Evolutionary conservation across 2,113 vertebrate species (phyloP).

Genomic region (Varanus komodoensis): DNA sequence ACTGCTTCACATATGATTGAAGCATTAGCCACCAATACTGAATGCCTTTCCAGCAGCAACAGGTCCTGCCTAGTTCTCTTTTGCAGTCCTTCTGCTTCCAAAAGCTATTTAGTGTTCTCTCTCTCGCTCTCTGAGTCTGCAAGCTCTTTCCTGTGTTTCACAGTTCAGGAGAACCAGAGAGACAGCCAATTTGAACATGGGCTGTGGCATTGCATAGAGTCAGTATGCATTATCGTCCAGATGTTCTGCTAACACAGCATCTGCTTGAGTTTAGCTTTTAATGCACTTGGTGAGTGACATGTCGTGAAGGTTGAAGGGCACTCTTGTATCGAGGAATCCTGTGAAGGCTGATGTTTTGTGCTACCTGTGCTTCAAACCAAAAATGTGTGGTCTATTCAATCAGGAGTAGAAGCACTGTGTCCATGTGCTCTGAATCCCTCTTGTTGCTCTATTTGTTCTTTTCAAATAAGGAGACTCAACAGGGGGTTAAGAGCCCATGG

Average conservation of each 20-base stretch:
- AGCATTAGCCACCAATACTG: not conserved
- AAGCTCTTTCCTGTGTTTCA: conserved; percentile 23
- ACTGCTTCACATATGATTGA: not conserved
- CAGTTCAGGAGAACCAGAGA: conserved; percentile 35
- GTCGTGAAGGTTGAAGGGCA: not conserved
- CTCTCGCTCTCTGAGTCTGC: no score
- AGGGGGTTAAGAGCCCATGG: not conserved
- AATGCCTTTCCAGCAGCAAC: not conserved
- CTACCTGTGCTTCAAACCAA: not conserved
- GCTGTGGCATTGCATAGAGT: not conserved
- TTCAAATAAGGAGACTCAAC: not conserved
- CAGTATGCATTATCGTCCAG: not conserved
- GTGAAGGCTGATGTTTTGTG: not conserved
- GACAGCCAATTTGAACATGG: not conserved
- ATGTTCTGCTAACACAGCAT: not conserved
- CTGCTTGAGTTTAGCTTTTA: not conserved
- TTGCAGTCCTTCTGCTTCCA: not conserved
- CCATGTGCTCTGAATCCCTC: not conserved
- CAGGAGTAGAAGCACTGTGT: not conserved
- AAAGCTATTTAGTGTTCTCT: not conserved
- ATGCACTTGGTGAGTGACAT: not conserved
- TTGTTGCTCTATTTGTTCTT: not conserved
- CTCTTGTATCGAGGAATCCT: not conserved
- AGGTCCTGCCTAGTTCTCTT: not conserved
- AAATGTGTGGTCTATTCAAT: not conserved